Percentiles rank a stretch among this genome's conserved stretches.
Evolutionary conservation across 2,113 vertebrate species (phyloP).

Genomic region (Gnathonemus echidnorhynchus): DNA sequence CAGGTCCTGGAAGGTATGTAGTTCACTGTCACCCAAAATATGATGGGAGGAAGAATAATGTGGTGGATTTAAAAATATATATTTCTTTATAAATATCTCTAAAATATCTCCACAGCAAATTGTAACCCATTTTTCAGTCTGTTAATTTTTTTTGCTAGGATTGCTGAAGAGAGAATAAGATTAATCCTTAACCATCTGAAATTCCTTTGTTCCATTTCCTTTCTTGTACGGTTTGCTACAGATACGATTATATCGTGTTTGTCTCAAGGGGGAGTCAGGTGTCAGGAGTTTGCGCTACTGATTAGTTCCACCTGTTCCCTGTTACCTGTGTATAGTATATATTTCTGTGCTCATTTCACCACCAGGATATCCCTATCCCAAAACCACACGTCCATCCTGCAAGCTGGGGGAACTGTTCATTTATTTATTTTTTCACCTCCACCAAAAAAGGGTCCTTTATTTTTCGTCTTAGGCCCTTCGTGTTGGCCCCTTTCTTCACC

Average conservation of each 20-base stretch:
- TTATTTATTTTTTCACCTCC: background rate
- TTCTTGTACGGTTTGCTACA: background rate
- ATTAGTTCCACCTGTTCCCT: background rate
- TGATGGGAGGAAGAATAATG: background rate
- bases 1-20: background rate
- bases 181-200: background rate
- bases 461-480: background rate
- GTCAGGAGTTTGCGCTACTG: background rate
- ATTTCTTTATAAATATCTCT: background rate
- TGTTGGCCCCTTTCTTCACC: background rate
- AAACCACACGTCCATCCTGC: background rate
- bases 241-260: background rate
- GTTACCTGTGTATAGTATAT: background rate
- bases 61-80: background rate
- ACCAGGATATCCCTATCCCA: background rate
- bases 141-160: background rate
- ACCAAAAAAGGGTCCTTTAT: background rate
- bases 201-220: background rate
- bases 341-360: background rate
- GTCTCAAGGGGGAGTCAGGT: background rate
- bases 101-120: background rate
- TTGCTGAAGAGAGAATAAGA: background rate
- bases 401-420: background rate
- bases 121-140: background rate
- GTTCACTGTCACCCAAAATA: background rate